These are phyloP conservation scores for Choloepus hoffmanni DNA, from an alignment of 2,113 vertebrate species.

Conservation along the genomic window DNA sequence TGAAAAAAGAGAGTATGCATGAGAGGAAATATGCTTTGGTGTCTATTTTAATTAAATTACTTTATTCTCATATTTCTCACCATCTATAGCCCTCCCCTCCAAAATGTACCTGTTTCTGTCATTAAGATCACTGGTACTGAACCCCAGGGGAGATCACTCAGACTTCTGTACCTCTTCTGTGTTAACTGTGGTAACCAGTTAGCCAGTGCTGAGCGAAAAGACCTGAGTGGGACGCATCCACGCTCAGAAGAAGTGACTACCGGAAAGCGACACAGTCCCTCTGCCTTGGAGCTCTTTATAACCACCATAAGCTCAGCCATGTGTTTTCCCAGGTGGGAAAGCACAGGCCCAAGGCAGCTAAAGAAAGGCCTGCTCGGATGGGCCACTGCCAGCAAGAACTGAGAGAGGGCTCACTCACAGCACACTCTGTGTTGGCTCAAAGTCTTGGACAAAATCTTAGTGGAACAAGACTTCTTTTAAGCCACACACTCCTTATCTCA, in stretches of 20 bases:
- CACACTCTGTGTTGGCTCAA: background rate
- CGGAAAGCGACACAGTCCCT: background rate
- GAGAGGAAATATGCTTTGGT: background rate
- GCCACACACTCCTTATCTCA: background rate
- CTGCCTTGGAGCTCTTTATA: background rate
- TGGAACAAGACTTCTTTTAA: background rate
- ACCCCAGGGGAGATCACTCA: background rate
- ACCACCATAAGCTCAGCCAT: background rate
- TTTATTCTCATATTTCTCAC: background rate
- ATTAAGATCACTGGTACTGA: background rate
- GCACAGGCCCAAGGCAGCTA: background rate
- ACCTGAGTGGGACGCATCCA: background rate
- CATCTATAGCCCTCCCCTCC: background rate
- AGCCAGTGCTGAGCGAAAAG: background rate
- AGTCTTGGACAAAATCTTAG: background rate
- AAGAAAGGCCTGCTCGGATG: background rate
- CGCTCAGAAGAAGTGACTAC: background rate
- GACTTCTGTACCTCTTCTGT: background rate
- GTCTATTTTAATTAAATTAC: background rate
- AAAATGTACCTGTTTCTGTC: background rate
- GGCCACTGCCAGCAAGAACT: background rate
- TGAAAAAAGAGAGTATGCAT: background rate
- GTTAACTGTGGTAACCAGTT: background rate
- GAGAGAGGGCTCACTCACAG: rapidly evolving
- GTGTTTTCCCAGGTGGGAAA: no score